A percentile compares a stretch with the other conserved stretches of the same genome.
Conservation (phyloP, 2,113 vertebrate genomes). For the Rhinolophus ferrumequinum region DNA sequence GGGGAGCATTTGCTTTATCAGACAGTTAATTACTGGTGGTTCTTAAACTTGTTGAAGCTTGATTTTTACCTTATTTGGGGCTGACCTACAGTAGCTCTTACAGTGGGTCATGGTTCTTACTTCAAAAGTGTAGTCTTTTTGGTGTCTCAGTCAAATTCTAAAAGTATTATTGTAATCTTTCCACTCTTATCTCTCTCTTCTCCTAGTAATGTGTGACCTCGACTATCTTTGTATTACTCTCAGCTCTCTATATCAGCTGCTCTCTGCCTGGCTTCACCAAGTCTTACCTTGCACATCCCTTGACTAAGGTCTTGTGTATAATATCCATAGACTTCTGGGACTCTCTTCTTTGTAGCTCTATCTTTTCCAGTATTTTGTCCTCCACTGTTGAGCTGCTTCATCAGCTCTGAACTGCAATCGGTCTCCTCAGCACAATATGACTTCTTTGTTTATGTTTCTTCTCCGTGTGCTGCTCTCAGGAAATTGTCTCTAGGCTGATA, state of each 20-base stretch:
- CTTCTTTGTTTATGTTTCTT: background rate
- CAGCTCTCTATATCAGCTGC: background rate
- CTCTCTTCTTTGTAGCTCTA: background rate
- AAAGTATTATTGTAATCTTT: background rate
- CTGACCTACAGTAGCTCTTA: background rate
- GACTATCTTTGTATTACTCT: background rate
- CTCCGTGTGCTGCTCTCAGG: background rate
- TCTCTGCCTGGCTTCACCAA: background rate
- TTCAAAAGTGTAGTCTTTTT: background rate
- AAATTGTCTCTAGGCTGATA: background rate
- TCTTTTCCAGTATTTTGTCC: background rate
- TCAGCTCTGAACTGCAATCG: background rate
- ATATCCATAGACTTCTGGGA: background rate
- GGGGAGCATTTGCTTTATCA: background rate
- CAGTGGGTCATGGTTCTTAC: background rate
- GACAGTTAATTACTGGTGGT: background rate
- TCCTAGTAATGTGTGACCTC: background rate
- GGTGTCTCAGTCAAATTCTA: background rate
- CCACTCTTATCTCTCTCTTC: background rate
- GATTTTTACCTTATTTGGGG: background rate
- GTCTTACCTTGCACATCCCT: background rate
- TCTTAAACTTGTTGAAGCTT: background rate
- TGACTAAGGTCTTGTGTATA: background rate
- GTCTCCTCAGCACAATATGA: background rate
- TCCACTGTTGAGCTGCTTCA: background rate